Evolutionary conservation across 2,888 invertebrate species (phyloP).

Genomic region (Acrobasis suavella): DNA sequence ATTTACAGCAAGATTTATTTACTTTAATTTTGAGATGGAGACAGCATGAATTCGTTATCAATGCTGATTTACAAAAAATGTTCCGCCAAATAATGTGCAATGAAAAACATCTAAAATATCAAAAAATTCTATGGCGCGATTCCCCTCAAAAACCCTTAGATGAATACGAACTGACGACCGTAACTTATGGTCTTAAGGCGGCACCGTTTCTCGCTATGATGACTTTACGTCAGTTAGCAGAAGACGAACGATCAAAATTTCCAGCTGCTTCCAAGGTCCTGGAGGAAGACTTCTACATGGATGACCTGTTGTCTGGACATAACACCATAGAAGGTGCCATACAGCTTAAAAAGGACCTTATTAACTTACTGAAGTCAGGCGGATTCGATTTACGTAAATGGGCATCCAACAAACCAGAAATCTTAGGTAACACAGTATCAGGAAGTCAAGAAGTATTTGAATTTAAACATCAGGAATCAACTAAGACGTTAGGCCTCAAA

Average conservation of each 20-base stretch:
- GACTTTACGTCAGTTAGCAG: conserved; percentile 13
- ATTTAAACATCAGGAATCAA: too few relatives aligned
- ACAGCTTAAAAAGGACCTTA: conserved; percentile 11
- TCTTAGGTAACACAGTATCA: too few relatives aligned
- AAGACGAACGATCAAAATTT: conserved; percentile 7
- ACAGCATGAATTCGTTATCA: neutral
- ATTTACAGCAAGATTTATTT: conserved; percentile 22
- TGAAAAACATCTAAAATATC: neutral
- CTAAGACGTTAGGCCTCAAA: neutral
- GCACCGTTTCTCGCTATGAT: conserved; percentile 2
- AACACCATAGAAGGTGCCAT: neutral
- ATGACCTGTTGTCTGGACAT: neutral
- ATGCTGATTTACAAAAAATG: too few relatives aligned
- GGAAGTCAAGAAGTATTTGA: too few relatives aligned
- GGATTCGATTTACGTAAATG: too few relatives aligned
- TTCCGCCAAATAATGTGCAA: too few relatives aligned
- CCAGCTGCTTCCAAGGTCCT: conserved; percentile 14
- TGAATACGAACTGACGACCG: neutral
- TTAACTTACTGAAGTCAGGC: neutral
- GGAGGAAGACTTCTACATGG: conserved; percentile 1
- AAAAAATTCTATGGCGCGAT: conserved; percentile 4
- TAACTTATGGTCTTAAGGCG: neutral
- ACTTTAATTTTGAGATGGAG: conserved; percentile 21
- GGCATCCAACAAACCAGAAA: too few relatives aligned
- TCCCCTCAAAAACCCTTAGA: neutral